Base-by-base conservation (phyloP, 2,797 vertebrate species). In the Myiothlypis chrysogaster region DNA sequence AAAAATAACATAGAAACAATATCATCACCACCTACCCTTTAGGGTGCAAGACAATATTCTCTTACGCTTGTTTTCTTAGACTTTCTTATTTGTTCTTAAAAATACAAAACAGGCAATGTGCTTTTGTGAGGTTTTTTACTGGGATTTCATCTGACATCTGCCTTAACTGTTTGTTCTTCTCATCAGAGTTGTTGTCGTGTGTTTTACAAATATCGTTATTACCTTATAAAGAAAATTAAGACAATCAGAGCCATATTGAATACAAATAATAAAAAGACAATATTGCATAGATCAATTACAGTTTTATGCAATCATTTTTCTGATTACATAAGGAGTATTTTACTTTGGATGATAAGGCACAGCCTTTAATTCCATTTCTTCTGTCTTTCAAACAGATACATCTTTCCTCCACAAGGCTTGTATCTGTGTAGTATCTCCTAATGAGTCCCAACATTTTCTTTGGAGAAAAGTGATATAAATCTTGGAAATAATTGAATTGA, bases 171-270 rank as follows among this genome's bases (percentile, higher is more conserved):
- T 53, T 63, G 9, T 12, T 78, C 9, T 71, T 77, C 24, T 82
- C 22, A 60, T 25, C 10, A 16, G 7, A 68, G 13, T 47, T 9
- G 0, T 2, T 66, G 16, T 70, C 12, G 1, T 7, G 2, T 41
- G 4, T 35, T 78, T 84, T 50, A 39, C 11, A 8, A 52, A 23
- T 53, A 37, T 13, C 1, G 44, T n/a, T 52, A 27, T 47, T 63
- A 39, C 4, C 27, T 24, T 56, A 14, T 44, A 50, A 75, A 32
- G 8, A 61, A 91, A 91, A 66, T 28, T 0, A 35, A 60, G 8
- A 66, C 66, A 79, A 44, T 22, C 5, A 59, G 55, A 55, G 3
- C 3, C 3, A 20, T 44, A 14, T 56, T 75, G 24, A 91, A 37
- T 41, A 41, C 1, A 0, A 35, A 12, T 30, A 75, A 49, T 23